These are phyloP conservation scores for Taurulus bubalis DNA, from an alignment of 2,113 vertebrate species.

Conservation along the genomic window DNA sequence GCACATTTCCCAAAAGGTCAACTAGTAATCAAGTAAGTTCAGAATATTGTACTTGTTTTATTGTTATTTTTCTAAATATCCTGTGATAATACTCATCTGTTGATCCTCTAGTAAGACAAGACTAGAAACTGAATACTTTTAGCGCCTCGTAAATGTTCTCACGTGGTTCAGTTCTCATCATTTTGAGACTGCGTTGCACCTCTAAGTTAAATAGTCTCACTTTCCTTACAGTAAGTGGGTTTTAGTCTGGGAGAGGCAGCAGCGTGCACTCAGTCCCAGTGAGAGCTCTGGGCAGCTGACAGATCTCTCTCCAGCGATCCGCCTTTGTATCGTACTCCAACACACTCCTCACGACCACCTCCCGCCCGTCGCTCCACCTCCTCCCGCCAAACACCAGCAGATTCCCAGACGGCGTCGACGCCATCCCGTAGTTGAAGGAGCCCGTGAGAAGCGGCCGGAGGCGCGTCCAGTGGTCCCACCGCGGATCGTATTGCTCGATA, in stretches of 20 bases:
- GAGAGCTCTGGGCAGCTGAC: slow-evolving; percentile 88
- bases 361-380: slow-evolving; percentile 90
- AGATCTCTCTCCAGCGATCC: slow-evolving; percentile 92
- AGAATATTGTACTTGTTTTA: neutral
- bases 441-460: slow-evolving; percentile 88
- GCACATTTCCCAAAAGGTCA: neutral
- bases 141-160: neutral
- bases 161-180: neutral
- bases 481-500: slow-evolving; percentile 90
- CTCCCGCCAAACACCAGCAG: slow-evolving; percentile 92
- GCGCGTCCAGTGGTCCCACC: slow-evolving; percentile 89
- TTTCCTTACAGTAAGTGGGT: neutral
- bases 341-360: slow-evolving; percentile 89
- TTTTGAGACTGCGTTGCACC: neutral
- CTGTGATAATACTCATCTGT: neutral
- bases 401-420: slow-evolving; percentile 80
- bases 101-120: neutral
- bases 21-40: neutral
- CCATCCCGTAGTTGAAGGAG: slow-evolving; percentile 92
- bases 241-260: slow-evolving; percentile 85
- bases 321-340: slow-evolving; percentile 91
- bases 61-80: neutral
- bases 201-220: neutral
- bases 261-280: slow-evolving; percentile 89
- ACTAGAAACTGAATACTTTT: neutral